Evolutionary conservation across 1,140 invertebrate species (phyloP).

Genomic region (Zophobas morio): DNA sequence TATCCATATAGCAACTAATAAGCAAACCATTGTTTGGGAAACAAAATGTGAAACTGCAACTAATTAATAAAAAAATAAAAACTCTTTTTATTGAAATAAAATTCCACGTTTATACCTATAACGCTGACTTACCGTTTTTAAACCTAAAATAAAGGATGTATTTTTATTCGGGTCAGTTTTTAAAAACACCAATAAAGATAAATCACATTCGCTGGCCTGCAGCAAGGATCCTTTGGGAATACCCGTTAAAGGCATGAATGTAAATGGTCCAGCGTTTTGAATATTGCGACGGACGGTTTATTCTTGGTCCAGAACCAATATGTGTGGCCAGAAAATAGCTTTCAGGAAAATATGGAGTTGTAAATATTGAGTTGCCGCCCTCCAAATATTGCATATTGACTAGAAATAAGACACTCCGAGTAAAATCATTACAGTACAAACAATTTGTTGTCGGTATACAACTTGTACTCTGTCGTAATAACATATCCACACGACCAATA

Average conservation of each 20-base stretch:
- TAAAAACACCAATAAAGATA: slow-evolving; percentile 25
- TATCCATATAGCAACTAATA: too few species aligned
- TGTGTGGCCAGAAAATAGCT: slow-evolving; percentile 56
- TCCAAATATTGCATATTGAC: slow-evolving; percentile 52
- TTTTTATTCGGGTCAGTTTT: background rate
- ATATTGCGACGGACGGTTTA: slow-evolving; percentile 39
- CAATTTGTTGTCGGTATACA: too few species aligned
- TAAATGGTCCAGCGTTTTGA: slow-evolving; percentile 41
- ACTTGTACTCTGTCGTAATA: too few species aligned
- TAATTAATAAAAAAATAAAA: too few species aligned
- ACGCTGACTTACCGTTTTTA: too few species aligned
- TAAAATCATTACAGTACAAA: background rate
- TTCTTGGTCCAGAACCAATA: slow-evolving; percentile 55
- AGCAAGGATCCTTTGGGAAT: slow-evolving; percentile 16
- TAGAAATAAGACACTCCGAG: background rate
- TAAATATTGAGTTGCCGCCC: slow-evolving; percentile 56
- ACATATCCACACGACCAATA: too few species aligned
- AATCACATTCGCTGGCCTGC: slow-evolving; percentile 2
- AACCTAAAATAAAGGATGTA: background rate
- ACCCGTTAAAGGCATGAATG: slow-evolving; percentile 19
- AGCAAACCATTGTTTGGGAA: too few species aligned
- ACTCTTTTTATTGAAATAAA: too few species aligned
- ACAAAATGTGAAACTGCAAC: too few species aligned
- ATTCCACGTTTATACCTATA: too few species aligned
- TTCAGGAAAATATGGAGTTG: slow-evolving; percentile 58